These are phyloP conservation scores for Alviniconcha strummeri DNA, from an alignment of 2,888 invertebrate species.

Conservation along the genomic window DNA sequence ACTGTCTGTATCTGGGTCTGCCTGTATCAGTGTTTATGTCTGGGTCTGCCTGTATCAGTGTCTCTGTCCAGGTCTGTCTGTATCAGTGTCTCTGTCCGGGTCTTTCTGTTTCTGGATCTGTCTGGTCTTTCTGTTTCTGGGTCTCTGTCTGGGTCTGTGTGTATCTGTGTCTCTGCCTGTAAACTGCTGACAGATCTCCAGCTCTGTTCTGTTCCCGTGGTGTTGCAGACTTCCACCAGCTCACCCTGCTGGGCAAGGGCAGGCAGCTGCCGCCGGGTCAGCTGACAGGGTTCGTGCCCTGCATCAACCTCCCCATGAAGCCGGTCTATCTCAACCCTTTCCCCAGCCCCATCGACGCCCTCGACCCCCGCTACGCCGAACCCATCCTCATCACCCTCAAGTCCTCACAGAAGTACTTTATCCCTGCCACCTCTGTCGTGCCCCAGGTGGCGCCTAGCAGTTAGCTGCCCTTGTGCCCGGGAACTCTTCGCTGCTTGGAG, in stretches of 20 bases:
- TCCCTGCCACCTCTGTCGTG: slow-evolving; percentile 66
- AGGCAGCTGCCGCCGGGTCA: slow-evolving; percentile 59
- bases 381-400: slow-evolving; percentile 70
- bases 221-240: slow-evolving; percentile 59
- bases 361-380: slow-evolving; percentile 59
- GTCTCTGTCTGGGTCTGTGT: too few relatives aligned
- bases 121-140: too few relatives aligned
- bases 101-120: too few relatives aligned
- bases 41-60: too few relatives aligned
- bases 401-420: slow-evolving; percentile 70
- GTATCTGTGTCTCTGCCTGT: too few relatives aligned
- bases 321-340: slow-evolving; percentile 70
- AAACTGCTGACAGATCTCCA: too few relatives aligned
- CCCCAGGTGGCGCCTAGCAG: slow-evolving; percentile 41
- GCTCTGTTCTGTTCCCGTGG: too few relatives aligned
- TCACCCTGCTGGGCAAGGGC: slow-evolving; percentile 57
- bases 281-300: slow-evolving; percentile 65
- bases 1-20: too few relatives aligned
- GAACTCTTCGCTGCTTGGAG: too few relatives aligned
- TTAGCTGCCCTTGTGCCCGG: neutral
- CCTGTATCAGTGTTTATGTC: too few relatives aligned
- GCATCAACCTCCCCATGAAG: slow-evolving; percentile 71
- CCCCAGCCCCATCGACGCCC: slow-evolving; percentile 61
- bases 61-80: too few relatives aligned
- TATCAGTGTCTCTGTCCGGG: too few relatives aligned